Evolutionary conservation across 2,888 invertebrate species (phyloP), one percentile per base, ranked within the genome.

Genomic region (Hirudinaria manillensis): DNA sequence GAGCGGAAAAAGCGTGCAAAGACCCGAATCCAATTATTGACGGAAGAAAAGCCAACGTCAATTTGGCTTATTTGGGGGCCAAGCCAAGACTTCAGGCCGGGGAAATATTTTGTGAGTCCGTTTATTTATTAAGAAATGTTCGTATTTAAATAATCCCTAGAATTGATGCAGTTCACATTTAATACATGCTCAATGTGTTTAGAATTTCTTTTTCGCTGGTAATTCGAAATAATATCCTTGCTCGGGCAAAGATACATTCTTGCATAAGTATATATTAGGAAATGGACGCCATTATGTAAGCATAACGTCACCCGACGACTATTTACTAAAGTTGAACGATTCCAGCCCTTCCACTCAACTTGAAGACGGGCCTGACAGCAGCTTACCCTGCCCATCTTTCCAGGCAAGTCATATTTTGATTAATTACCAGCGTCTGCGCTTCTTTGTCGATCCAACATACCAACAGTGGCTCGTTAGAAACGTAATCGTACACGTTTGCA

Each of bases 1-100:
- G 94, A 70, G 97, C 97, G 72, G 96, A 96, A 86, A 88, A 94
- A 82, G 97, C 97, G 71, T 95, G 95, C 87, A 94, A 96, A 87
- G 97, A 97, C 84, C 95, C 96, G 75, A 98, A 98, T 87, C 97
- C 97, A 74, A 95, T 97, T 85, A 97, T 98, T 83, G 97, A 97
- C 85, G 97, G 97, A 74, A 89, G 97, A 84, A 98, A 98, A 89
- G 96, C 97, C 78, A 97, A 97, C 87, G 97, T 97, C 73, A 97
- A 98, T 87, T 89, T 98, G 82, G 97, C 97, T 80, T 96, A 96
- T 85, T 89, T 97, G 81, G 97, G 97, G 83, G 97, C 97, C 79
- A 97, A 97, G 87, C 96, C 96, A 72, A 89, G 95, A 86, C 53
- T 76, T 32, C 75, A 74, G 67, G 66, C 76, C 21, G 75, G 75